phyloP scores from a whole-genome alignment of 35 echinoderm and acorn worm genomes.

The Hemicentrotus pulcherrimus region DNA sequence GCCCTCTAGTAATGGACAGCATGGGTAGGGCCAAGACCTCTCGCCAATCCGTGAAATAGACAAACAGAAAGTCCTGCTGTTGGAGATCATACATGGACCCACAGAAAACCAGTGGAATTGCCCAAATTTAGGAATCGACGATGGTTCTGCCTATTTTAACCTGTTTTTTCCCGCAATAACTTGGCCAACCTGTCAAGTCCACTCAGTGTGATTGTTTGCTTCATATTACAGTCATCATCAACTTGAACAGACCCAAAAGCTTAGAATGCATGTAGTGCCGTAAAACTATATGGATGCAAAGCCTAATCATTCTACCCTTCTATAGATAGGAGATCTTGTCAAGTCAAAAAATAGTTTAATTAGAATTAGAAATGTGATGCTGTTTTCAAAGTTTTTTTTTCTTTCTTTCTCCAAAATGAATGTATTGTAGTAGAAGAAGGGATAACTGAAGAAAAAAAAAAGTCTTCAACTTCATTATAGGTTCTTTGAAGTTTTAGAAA shows the following conservation, averaged over 20 bases:
- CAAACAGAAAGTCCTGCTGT: constrained; percentile 27
- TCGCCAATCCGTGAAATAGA: constrained; percentile 17
- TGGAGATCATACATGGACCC: not conserved
- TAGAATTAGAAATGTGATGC: too few species aligned
- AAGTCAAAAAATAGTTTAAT: too few species aligned
- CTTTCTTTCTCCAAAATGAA: too few species aligned
- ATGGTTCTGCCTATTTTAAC: not conserved
- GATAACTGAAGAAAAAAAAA: too few species aligned
- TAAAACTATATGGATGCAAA: too few species aligned
- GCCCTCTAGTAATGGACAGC: not conserved
- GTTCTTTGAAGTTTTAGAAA: too few species aligned
- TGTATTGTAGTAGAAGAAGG: too few species aligned
- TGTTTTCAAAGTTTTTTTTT: too few species aligned
- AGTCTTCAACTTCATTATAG: too few species aligned
- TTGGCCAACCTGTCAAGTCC: not conserved
- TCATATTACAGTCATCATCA: not conserved
- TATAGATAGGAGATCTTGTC: too few species aligned
- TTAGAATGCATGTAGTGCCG: too few species aligned
- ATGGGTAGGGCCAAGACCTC: constrained; percentile 25
- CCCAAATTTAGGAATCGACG: not conserved
- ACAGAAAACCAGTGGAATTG: not conserved
- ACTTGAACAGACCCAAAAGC: not conserved
- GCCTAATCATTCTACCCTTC: too few species aligned
- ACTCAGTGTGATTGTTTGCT: not conserved
- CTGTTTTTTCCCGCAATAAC: not conserved